Evolutionary conservation across 2,113 vertebrate species (phyloP).

Genomic region (Thunnus maccoyii): DNA sequence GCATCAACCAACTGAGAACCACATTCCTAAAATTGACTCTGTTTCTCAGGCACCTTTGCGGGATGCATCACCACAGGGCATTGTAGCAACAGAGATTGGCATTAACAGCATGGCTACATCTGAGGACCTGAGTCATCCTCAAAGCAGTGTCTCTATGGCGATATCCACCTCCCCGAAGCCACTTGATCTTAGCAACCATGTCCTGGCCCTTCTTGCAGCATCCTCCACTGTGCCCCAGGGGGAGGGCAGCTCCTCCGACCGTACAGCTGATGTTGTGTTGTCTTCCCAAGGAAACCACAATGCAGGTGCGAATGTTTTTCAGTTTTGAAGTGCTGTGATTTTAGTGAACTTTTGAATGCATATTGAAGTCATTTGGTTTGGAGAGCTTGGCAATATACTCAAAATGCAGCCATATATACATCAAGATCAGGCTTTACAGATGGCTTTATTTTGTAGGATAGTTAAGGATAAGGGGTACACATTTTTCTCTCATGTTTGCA

Average conservation of each 20-base stretch:
- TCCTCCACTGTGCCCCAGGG: conserved; percentile 68
- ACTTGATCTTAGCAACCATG: conserved; percentile 82
- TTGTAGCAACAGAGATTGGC: conserved; percentile 32
- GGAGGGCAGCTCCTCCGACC: conserved; percentile 55
- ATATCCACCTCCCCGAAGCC: conserved; percentile 79
- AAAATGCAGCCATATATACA: not conserved
- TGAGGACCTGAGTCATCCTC: conserved; percentile 62
- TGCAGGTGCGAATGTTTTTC: conserved; percentile 59
- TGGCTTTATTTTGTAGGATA: not conserved
- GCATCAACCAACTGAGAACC: conserved; percentile 45
- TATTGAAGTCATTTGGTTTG: not conserved
- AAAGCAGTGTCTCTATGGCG: conserved; percentile 51
- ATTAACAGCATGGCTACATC: conserved; percentile 42
- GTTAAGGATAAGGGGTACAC: not conserved
- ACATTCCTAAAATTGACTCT: conserved; percentile 43
- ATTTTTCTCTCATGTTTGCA: not conserved
- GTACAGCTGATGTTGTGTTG: conserved; percentile 46
- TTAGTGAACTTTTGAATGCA: not conserved
- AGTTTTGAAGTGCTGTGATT: not conserved
- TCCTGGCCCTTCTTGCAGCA: conserved; percentile 74
- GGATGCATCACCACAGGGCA: conserved; percentile 38
- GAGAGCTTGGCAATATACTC: not conserved
- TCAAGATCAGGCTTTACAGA: not conserved
- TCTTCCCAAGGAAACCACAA: conserved; percentile 66
- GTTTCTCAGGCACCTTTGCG: conserved; percentile 54